A percentile compares a stretch with the other conserved stretches of the same genome.
phyloP scores from a whole-genome alignment of 2,888 invertebrate species.

The Calameuta pallipes region DNA sequence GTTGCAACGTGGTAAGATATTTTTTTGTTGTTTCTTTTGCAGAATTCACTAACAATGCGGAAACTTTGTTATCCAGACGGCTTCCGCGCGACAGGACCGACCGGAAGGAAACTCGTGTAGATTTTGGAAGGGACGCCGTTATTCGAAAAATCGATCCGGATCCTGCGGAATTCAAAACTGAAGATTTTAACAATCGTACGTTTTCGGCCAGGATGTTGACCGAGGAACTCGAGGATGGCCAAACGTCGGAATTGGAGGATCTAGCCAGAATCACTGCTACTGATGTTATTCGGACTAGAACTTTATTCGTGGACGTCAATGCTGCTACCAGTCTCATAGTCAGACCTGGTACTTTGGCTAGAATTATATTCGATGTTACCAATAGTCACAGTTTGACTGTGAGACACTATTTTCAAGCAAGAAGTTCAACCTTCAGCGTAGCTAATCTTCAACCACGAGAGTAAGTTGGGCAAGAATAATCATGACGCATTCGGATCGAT shows the following conservation, averaged over 20 bases:
- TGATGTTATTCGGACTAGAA: slow-evolving; percentile 33
- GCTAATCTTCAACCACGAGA: slow-evolving; percentile 69
- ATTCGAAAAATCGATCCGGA: slow-evolving; percentile 5
- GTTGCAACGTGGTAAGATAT: not conserved
- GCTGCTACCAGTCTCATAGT: slow-evolving; percentile 49
- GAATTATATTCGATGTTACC: slow-evolving; percentile 78
- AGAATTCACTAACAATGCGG: not conserved
- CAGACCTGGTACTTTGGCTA: slow-evolving; percentile 40
- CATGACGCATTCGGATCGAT: not conserved
- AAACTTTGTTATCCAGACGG: not conserved
- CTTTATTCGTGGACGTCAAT: slow-evolving; percentile 49
- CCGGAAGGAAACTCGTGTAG: not conserved
- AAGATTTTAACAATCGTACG: not conserved
- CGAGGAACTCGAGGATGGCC: not conserved
- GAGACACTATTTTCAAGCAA: slow-evolving; percentile 72
- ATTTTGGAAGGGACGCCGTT: not conserved
- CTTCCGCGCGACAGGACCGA: not conserved
- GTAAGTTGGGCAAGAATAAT: slow-evolving; percentile 61
- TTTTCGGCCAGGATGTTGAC: slow-evolving; percentile 3
- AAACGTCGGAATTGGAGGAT: slow-evolving; percentile 37
- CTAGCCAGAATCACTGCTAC: slow-evolving; percentile 30
- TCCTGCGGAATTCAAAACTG: not conserved
- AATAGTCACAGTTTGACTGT: slow-evolving; percentile 73
- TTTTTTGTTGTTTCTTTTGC: slow-evolving; percentile 3
- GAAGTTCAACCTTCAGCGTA: slow-evolving; percentile 70